Base-by-base conservation (phyloP, 37 sponge, comb jelly and placozoan species). In the Chondrosia reniformis region DNA sequence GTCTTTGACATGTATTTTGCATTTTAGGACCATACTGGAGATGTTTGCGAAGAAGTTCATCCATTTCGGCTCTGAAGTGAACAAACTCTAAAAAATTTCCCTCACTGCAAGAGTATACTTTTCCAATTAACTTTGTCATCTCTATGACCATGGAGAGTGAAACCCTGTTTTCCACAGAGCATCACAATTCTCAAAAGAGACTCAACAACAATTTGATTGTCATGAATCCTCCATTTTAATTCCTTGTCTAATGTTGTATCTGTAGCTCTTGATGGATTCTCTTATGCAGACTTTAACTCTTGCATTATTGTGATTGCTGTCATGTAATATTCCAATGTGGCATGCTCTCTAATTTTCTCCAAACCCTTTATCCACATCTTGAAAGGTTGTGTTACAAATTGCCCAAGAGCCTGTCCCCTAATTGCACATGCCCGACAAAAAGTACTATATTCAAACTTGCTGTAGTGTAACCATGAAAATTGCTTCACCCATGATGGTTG, bases 401-500 rank as follows among this genome's bases (percentile, higher is more conserved):
- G 76, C 6, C 85, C 75, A 33, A 34, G 66, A 27, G 76, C n/a
- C 33, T 85, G 85, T n/a, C 75, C 76, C 71, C 80, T 57, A 43
- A 79, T 67, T 33, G 71, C 85, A 79, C 85, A 84, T 31, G 80
- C 85, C 25, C 75, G 80, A 33, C 85, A 84, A 77, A 84, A 84
- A 13, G 43, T 79, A 40, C 85, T 79, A 78, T 79, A 80, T 43
- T 36, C 54, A 62, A 45, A 67, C 36, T 59, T 74, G 45, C 84
- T 83, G 31, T 85, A 79, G 63, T 79, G 80, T 28, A 84, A 39
- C 85, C 85, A 84, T 54, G 86, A 77, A 67, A 55, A 71, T 45
- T 63, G 74, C 77, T 66, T 76, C 73, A 86, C 36, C 87, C 87
- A 86, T 19, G 45, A 10, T 86, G 87, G 87, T 59, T 86, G 82